phyloP scores from a whole-genome alignment of 2,113 vertebrate genomes.

The Odontophorus gujanensis region DNA sequence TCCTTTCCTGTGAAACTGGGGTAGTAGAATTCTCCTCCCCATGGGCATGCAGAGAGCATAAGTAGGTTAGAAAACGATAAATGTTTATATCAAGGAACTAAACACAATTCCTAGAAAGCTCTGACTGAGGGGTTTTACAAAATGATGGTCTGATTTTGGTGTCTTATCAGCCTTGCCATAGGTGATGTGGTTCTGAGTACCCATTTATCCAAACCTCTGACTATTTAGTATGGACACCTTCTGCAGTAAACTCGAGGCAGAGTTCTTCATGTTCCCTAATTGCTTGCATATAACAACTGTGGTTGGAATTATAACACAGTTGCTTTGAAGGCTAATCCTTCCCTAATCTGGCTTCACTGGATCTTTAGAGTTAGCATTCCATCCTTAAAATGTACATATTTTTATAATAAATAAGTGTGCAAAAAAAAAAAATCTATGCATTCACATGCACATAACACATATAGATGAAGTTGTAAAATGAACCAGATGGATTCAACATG shows the following conservation, averaged over 20 bases:
- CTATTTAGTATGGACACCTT: neutral
- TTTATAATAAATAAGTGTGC: neutral
- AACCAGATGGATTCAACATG: neutral
- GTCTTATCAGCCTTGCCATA: neutral
- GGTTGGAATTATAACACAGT: neutral
- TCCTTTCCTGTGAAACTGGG: neutral
- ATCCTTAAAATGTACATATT: neutral
- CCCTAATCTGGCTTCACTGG: neutral
- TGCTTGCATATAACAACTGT: neutral
- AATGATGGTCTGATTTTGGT: neutral
- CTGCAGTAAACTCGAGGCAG: neutral
- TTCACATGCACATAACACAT: neutral
- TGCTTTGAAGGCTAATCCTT: neutral
- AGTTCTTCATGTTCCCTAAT: neutral
- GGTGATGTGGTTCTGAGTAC: neutral
- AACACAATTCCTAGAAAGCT: neutral
- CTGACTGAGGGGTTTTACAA: neutral
- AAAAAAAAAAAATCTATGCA: neutral
- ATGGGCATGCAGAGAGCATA: accelerated
- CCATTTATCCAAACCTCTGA: neutral
- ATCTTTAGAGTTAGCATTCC: neutral
- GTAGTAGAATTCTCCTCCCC: neutral
- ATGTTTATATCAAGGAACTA: neutral
- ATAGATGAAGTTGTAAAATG: neutral
- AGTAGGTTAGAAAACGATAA: neutral